Evolutionary conservation across 2,797 vertebrate genomes (phyloP).

Genomic region (Delichon dasypus): DNA sequence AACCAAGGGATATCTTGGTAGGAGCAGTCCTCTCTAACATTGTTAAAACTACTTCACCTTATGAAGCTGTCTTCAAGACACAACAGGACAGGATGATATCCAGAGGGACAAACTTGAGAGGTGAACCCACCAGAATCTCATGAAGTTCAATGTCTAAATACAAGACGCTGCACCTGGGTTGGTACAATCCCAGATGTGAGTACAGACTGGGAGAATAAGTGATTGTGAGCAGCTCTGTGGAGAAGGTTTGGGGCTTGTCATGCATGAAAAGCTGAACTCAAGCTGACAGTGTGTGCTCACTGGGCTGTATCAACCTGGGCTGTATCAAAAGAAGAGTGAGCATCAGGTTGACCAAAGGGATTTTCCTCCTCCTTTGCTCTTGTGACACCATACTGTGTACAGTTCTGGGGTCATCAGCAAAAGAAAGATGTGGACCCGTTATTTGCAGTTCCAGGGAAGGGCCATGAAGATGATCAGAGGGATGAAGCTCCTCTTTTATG

Average conservation of each 20-base stretch:
- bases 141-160: not conserved
- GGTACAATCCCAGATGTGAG: not conserved
- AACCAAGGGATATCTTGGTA: not conserved
- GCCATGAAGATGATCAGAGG: not conserved
- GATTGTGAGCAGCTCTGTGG: not conserved
- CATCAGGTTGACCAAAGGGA: not conserved
- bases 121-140: not conserved
- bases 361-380: not conserved
- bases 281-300: rapidly evolving
- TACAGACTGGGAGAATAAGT: not conserved
- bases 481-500: not conserved
- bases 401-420: not conserved
- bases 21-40: not conserved
- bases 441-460: too few relatives aligned
- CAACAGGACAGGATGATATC: rapidly evolving
- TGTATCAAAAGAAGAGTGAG: not conserved
- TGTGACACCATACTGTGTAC: not conserved
- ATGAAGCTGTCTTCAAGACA: not conserved
- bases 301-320: not conserved
- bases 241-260: not conserved
- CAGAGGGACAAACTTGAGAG: not conserved
- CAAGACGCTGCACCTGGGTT: not conserved
- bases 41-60: not conserved
- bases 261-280: not conserved
- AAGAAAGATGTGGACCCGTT: not conserved